Evolutionary conservation across 2,888 invertebrate genomes (phyloP).

Genomic region (Drosophila cyrtoloma): DNA sequence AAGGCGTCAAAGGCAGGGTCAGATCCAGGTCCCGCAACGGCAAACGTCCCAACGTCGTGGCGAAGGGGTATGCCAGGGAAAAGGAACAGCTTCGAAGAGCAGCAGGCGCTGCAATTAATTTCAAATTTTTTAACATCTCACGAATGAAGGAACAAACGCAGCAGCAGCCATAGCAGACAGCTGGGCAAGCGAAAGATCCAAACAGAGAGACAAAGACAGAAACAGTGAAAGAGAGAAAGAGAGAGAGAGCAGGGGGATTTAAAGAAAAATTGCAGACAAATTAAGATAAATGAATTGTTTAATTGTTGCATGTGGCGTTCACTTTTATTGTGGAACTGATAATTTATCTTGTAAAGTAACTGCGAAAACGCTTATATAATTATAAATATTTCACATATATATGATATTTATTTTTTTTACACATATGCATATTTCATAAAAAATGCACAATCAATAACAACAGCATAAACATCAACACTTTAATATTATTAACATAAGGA

Average conservation of each 20-base stretch:
- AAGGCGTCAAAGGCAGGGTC: constrained; percentile 35
- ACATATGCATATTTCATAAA: background rate
- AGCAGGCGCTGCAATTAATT: constrained; percentile 78
- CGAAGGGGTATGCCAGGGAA: background rate
- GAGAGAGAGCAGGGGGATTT: background rate
- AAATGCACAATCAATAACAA: background rate
- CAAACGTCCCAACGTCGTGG: background rate
- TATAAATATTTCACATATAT: constrained; percentile 3
- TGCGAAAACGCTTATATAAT: constrained; percentile 22
- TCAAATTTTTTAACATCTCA: constrained; percentile 72
- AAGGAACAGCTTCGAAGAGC: constrained; percentile 29
- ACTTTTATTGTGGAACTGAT: constrained; percentile 44
- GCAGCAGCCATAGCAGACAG: constrained; percentile 41
- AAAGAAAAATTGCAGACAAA: constrained; percentile 73
- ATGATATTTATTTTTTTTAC: background rate
- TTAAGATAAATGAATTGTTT: constrained; percentile 83
- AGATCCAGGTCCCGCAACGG: constrained; percentile 19
- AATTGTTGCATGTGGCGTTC: constrained; percentile 70
- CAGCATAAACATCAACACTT: background rate
- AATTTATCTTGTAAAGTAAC: constrained; percentile 67
- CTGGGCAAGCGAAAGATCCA: constrained; percentile 39
- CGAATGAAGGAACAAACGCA: constrained; percentile 35
- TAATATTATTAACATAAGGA: background rate
- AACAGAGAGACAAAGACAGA: constrained; percentile 1
- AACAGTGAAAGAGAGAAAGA: background rate